Evolutionary conservation across 2,113 vertebrate species (phyloP).

Genomic region (Globicephala melas): DNA sequence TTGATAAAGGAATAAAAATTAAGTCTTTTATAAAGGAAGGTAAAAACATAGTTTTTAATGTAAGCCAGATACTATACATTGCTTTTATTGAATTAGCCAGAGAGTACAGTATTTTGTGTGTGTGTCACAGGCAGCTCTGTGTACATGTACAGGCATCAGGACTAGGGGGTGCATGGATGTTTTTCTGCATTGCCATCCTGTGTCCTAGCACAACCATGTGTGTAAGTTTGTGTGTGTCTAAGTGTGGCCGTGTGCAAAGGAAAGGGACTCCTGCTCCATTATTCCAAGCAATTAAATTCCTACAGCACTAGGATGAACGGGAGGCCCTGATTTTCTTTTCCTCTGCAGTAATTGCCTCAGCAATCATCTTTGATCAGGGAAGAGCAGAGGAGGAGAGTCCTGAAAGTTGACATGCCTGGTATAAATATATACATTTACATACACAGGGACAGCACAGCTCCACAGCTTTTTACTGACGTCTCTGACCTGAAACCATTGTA

Average conservation of each 20-base stretch:
- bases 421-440: slow-evolving; percentile 87
- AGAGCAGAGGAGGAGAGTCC: slow-evolving; percentile 83
- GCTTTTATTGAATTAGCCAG: not conserved
- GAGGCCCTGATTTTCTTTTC: slow-evolving; percentile 84
- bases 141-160: not conserved
- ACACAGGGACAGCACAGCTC: slow-evolving; percentile 77
- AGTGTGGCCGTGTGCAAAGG: slow-evolving; percentile 61
- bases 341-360: slow-evolving; percentile 89
- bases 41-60: slow-evolving; percentile 1
- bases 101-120: not conserved
- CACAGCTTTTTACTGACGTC: slow-evolving; percentile 79
- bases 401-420: slow-evolving; percentile 86
- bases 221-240: slow-evolving; percentile 44
- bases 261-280: slow-evolving; percentile 83
- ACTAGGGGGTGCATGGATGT: not conserved
- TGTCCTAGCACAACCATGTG: not conserved
- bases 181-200: not conserved
- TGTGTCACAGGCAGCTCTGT: not conserved
- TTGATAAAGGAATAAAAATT: not conserved
- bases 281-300: slow-evolving; percentile 93
- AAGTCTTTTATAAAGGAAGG: slow-evolving; percentile 11
- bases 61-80: not conserved
- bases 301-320: slow-evolving; percentile 85
- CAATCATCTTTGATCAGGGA: slow-evolving; percentile 89
- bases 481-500: slow-evolving; percentile 88